phyloP scores from a whole-genome alignment of 2,113 vertebrate species.

The Alethe castanea region DNA sequence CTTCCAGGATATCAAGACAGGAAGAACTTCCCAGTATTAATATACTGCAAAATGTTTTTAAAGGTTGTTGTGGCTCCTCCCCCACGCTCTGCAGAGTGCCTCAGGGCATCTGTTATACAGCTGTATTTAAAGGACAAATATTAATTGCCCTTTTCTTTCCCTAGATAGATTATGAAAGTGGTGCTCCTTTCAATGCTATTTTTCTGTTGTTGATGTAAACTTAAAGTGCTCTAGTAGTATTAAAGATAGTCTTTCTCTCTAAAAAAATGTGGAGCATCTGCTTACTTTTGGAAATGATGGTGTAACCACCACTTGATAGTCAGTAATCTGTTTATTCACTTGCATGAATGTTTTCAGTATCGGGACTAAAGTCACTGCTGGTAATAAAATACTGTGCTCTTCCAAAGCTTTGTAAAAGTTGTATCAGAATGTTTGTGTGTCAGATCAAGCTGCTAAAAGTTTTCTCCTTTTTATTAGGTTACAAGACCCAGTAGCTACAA shows the following conservation, averaged over 20 bases:
- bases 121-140: background rate
- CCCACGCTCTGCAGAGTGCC: background rate
- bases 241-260: background rate
- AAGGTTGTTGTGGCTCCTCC: background rate
- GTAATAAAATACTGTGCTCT: background rate
- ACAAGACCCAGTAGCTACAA: constrained; percentile 93
- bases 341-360: background rate
- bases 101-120: background rate
- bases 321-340: background rate
- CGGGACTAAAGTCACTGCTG: background rate
- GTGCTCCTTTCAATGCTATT: background rate
- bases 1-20: background rate
- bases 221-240: background rate
- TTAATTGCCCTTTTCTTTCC: background rate
- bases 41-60: background rate
- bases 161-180: background rate
- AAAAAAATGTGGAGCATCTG: background rate
- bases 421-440: background rate
- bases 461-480: constrained; percentile 73
- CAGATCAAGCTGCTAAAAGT: background rate
- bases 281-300: background rate
- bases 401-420: background rate
- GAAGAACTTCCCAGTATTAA: background rate
- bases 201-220: background rate
- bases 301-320: background rate